Evolutionary conservation across 2,113 vertebrate genomes (phyloP).

Genomic region (Etia nguti): DNA sequence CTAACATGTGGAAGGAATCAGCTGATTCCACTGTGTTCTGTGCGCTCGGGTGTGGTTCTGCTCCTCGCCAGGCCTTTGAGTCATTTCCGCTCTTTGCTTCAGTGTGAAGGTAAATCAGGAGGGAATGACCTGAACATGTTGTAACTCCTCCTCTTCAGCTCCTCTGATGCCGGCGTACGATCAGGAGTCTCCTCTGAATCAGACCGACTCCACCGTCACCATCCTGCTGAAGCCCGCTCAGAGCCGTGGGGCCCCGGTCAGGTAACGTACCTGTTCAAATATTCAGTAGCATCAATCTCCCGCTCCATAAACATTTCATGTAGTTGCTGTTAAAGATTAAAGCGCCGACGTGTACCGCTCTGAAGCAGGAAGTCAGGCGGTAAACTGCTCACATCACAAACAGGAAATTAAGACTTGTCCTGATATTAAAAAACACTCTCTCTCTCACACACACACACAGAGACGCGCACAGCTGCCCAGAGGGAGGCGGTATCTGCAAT

Average conservation of each 20-base stretch:
- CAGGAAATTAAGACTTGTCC: background rate
- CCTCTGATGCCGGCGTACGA: slow-evolving; percentile 96
- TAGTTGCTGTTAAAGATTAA: slow-evolving; percentile 7
- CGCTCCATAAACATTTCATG: slow-evolving; percentile 14
- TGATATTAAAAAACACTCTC: background rate
- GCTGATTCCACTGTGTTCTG: background rate
- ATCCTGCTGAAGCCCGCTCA: slow-evolving; percentile 91
- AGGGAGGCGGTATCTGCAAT: slow-evolving; percentile 14
- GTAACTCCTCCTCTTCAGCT: slow-evolving; percentile 65
- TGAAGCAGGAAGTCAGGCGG: background rate
- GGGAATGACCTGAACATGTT: background rate
- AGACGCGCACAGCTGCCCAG: background rate
- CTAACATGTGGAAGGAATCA: background rate
- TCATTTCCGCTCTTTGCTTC: background rate
- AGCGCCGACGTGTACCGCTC: background rate
- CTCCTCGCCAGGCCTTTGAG: background rate
- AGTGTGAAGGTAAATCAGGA: background rate
- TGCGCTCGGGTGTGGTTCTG: background rate
- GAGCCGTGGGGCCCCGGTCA: slow-evolving; percentile 95
- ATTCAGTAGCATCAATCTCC: slow-evolving; percentile 20
- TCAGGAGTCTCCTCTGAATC: slow-evolving; percentile 91
- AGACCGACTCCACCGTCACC: slow-evolving; percentile 93
- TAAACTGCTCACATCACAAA: background rate
- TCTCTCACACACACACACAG: background rate
- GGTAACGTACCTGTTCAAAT: slow-evolving; percentile 69